A percentile compares a stretch with the other conserved stretches of the same genome.
phyloP scores from a whole-genome alignment of 2,113 vertebrate species.

The Equus przewalskii region DNA sequence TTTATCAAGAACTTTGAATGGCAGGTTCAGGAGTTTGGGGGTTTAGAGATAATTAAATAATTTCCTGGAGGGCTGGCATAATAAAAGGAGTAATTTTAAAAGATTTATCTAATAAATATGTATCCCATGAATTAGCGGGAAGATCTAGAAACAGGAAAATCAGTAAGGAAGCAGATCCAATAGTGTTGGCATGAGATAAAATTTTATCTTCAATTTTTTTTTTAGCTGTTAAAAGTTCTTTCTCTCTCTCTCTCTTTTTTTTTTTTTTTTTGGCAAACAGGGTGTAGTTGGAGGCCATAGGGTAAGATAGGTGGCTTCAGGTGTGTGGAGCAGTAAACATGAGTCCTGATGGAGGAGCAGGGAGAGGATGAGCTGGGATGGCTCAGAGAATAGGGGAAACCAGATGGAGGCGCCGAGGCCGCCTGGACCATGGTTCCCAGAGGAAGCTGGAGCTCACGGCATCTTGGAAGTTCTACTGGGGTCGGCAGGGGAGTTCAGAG shows the following conservation, averaged over 20 bases:
- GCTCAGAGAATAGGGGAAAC: not conserved
- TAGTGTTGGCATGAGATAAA: not conserved
- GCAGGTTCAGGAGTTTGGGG: not conserved
- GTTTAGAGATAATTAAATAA: not conserved
- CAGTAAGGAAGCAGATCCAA: not conserved
- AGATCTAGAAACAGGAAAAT: not conserved
- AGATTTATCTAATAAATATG: not conserved
- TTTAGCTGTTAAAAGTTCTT: not conserved
- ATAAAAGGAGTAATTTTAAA: not conserved
- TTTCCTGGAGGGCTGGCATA: not conserved
- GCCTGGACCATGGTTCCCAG: not conserved
- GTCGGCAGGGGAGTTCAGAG: not conserved
- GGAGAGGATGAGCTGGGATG: not conserved
- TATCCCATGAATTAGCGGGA: not conserved
- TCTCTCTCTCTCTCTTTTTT: too few species aligned
- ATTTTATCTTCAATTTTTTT: not conserved
- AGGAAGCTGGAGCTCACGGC: not conserved
- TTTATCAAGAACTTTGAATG: not conserved
- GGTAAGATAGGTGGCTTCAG: not conserved
- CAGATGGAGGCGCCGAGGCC: accelerated
- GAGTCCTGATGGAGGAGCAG: too few species aligned
- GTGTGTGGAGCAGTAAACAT: not conserved
- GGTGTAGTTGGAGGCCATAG: not conserved
- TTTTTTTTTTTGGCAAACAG: not conserved
- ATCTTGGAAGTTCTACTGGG: not conserved